phyloP scores from a whole-genome alignment of 1,140 invertebrate species.

The Diploscapter pachys region DNA sequence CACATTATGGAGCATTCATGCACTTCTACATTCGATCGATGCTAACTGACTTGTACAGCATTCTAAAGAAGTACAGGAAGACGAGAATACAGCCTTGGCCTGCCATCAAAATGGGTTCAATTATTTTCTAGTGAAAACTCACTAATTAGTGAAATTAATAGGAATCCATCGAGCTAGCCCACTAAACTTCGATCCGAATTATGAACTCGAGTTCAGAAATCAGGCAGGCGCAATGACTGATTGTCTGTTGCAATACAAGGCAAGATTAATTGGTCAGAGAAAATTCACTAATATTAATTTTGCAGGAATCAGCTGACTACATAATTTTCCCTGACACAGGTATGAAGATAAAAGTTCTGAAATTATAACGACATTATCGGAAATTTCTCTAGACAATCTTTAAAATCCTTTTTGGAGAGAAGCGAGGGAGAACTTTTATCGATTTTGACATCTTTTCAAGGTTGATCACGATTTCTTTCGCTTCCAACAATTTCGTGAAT shows the following conservation, averaged over 20 bases:
- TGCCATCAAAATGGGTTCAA: constrained; percentile 28
- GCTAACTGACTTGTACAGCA: constrained; percentile 47
- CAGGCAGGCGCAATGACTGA: constrained; percentile 57
- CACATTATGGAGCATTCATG: constrained; percentile 50
- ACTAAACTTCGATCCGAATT: constrained; percentile 51
- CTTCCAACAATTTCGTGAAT: too few species aligned
- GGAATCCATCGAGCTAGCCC: constrained; percentile 14
- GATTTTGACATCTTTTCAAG: too few species aligned
- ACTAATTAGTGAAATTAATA: background rate
- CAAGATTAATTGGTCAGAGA: constrained; percentile 34
- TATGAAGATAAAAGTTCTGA: background rate
- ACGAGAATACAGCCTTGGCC: constrained; percentile 23
- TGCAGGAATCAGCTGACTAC: constrained; percentile 50
- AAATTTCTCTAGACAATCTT: too few species aligned
- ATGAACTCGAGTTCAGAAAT: constrained; percentile 54
- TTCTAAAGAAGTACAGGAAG: constrained; percentile 39
- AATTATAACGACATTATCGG: too few species aligned
- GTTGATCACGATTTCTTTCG: too few species aligned
- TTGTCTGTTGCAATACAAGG: constrained; percentile 51
- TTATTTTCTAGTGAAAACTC: constrained; percentile 38
- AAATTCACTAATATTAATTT: background rate
- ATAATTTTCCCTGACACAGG: constrained; percentile 43
- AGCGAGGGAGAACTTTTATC: too few species aligned
- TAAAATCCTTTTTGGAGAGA: too few species aligned
- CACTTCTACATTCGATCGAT: constrained; percentile 57